Percentiles rank a stretch among this genome's conserved stretches.
Evolutionary conservation across 2,888 invertebrate genomes (phyloP).

Genomic region (Syritta pipiens): DNA sequence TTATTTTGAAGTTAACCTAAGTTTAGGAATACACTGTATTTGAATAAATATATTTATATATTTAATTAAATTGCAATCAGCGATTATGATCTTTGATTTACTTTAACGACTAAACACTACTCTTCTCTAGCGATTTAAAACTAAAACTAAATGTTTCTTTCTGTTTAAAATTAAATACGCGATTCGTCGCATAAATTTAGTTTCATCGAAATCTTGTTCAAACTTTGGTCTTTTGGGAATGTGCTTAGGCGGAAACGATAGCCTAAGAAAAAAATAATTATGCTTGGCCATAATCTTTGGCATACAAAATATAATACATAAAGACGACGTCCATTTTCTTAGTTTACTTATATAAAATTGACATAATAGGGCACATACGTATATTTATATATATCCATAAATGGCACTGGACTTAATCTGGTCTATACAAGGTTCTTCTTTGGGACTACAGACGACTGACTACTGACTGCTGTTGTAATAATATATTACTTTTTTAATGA

Average conservation of each 20-base stretch:
- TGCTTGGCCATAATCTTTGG: conserved; percentile 55
- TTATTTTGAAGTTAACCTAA: too few relatives aligned
- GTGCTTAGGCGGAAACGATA: too few relatives aligned
- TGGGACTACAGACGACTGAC: not conserved
- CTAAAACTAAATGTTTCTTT: conserved; percentile 2
- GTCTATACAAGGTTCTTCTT: conserved; percentile 10
- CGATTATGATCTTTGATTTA: not conserved
- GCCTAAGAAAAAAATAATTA: too few relatives aligned
- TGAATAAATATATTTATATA: too few relatives aligned
- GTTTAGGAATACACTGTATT: too few relatives aligned
- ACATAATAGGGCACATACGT: conserved; percentile 56
- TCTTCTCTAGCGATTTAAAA: too few relatives aligned
- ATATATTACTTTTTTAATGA: conserved; percentile 55
- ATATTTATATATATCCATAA: conserved; percentile 6
- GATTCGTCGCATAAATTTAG: conserved; percentile 3
- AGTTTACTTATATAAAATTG: conserved; percentile 57
- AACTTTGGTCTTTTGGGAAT: conserved; percentile 54
- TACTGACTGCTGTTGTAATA: conserved; percentile 46
- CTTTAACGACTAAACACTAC: too few relatives aligned
- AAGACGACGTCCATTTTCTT: conserved; percentile 20
- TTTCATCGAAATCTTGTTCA: conserved; percentile 12
- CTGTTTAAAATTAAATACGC: conserved; percentile 1
- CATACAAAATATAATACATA: conserved; percentile 36
- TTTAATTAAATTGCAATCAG: too few relatives aligned
- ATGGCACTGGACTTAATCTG: conserved; percentile 59